Conservation (phyloP, 2,888 invertebrate species). For the Odontocerum albicorne region DNA sequence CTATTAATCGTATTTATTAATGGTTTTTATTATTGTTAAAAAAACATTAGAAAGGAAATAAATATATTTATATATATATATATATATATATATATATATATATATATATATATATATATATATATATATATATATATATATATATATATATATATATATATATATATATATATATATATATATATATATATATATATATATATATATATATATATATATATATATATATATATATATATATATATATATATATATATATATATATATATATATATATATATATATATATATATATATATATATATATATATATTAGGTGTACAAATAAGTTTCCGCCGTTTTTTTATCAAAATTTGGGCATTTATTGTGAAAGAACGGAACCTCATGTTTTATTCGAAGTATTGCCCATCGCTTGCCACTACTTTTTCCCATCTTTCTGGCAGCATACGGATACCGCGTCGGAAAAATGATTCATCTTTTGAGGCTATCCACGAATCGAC, state of each 20-base stretch:
- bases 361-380: too few relatives aligned
- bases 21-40: too few relatives aligned
- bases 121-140: not conserved
- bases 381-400: too few relatives aligned
- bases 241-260: not conserved
- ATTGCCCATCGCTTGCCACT: too few relatives aligned
- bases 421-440: too few relatives aligned
- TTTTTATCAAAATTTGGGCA: too few relatives aligned
- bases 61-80: not conserved
- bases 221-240: not conserved
- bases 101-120: not conserved
- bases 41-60: too few relatives aligned
- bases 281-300: not conserved
- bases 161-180: not conserved
- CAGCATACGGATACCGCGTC: too few relatives aligned
- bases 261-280: not conserved
- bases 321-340: too few relatives aligned
- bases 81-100: not conserved
- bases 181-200: not conserved
- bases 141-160: not conserved
- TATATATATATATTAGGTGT: not conserved
- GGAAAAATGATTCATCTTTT: too few relatives aligned
- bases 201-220: not conserved
- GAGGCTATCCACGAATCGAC: too few relatives aligned
- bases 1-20: too few relatives aligned